Conservation (phyloP, 2,888 invertebrate genomes). For the Agonopterix heracliana region DNA sequence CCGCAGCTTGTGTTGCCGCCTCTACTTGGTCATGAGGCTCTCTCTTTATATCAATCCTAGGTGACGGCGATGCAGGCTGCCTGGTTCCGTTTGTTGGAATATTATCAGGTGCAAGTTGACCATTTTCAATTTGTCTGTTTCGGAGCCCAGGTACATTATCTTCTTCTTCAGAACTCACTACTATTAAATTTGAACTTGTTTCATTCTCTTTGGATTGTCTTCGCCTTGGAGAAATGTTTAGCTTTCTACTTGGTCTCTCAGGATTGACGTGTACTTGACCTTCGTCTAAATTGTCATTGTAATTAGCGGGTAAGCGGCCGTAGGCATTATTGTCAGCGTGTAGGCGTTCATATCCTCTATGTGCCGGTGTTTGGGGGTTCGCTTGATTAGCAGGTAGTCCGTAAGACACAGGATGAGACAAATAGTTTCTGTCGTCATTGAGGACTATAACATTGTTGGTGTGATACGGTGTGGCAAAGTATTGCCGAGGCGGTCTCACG, state of each 20-base stretch:
- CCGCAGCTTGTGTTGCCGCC: constrained; percentile 23
- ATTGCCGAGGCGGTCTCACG: constrained; percentile 35
- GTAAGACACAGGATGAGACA: constrained; percentile 40
- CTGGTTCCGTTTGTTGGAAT: constrained; percentile 8
- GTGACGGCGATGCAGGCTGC: constrained; percentile 7
- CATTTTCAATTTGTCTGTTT: constrained; percentile 44
- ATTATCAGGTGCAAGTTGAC: constrained; percentile 17
- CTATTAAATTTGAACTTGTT: constrained; percentile 49
- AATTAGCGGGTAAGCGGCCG: constrained; percentile 18
- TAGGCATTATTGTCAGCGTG: constrained; percentile 24
- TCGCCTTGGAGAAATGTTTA: constrained; percentile 63
- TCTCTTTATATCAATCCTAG: constrained; percentile 41
- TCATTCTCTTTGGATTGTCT: constrained; percentile 59
- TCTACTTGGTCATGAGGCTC: constrained; percentile 39
- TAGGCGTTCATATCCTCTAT: constrained; percentile 31
- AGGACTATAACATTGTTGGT: constrained; percentile 45
- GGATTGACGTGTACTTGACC: constrained; percentile 29
- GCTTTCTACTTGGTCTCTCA: constrained; percentile 61
- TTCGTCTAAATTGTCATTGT: constrained; percentile 12
- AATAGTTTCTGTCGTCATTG: constrained; percentile 42
- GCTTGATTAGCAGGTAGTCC: constrained; percentile 28
- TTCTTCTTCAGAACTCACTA: constrained; percentile 71
- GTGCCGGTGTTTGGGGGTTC: constrained; percentile 14
- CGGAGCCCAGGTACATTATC: constrained; percentile 47
- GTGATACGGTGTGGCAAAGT: constrained; percentile 38